Base-by-base conservation (phyloP, 1,140 invertebrate species). In the Campoletis sonorensis region DNA sequence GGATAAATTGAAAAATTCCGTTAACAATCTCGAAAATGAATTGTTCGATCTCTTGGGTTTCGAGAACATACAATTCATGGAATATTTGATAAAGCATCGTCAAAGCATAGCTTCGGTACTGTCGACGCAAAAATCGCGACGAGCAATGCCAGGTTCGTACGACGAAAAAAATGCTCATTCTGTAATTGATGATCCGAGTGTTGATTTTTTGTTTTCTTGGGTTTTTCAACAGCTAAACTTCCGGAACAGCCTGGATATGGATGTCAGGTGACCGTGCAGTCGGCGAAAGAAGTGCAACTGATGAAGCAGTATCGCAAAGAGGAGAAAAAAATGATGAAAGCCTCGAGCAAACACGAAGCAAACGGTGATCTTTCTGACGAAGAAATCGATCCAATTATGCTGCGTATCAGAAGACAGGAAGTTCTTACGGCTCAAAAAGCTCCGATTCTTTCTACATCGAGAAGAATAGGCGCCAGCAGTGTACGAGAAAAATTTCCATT, bases 11-110 rank as follows among this genome's bases (percentile, higher is more conserved):
- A 92, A 93, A 64, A 93, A 93, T 85, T 93, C 92, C 54, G 94
- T 95, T 87, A 95, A 96, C 86, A 96, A 96, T 87, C 89, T 98
- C 79, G 96, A 98, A 88, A 96, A 96, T 92, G 97, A 98, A 90
- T 90, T 99, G 10, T 96, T 98, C 91, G 97, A 98, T 84, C 90
- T 98, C 23, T 92, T 97, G 78, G 97, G 98, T 8, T 98, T 96
- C 92, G 96, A 98, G 85, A 93, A 96, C 84, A 96, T 99, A 90
- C 96, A 97, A 86, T 93, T 98, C 54, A 96, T 98, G 70, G 94
- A 95, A 86, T 94, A 95, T 68, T 91, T 98, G 72, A 92, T 99
- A 11, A 93, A 95, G 86, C 94, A 98, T 89, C 93, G 96, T 80
- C 88, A 93, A 23, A 93, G 93, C 64, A 94, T 96, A 45, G 88